Evolutionary conservation across 2,113 vertebrate genomes (phyloP), one percentile per base, ranked within the genome.

Genomic region (Neogale vison): DNA sequence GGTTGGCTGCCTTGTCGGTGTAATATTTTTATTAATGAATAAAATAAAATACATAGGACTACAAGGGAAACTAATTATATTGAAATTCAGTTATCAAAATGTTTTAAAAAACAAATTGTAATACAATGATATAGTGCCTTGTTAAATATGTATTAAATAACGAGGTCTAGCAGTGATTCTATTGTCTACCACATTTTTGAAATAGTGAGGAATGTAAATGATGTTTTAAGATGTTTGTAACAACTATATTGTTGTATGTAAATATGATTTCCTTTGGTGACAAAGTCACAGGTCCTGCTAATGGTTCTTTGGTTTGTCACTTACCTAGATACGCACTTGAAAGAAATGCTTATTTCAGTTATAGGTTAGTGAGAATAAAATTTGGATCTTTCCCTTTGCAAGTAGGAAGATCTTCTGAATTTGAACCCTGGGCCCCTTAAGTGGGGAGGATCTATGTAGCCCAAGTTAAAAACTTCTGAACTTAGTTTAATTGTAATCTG

Each of bases 321-420:
- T n/a, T 76, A 47, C 42, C 36, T 67, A 36, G 11, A 26, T 39
- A 55, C 11, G 45, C 34, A 2, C 24, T 47, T 57, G 61, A 90
- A 93, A 81, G 50, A 85, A 93, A 90, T 97, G 36, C 45, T 91
- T 76, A 79, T 85, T 94, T 36, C 42, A 89, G 23, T 45, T 89
- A 61, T 23, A 95, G 67, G 7, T 89, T 69, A 93, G n/a, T 88
- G 71, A 84, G 47, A 95, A 69, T 85, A 67, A 76, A 95, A 57
- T 26, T 1, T 50, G n/a, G 65, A 24, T 59, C 77, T 81, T 57
- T 24, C 24, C 82, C 39, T 26, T 72, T 65, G 15, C 6, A 90
- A 31, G 31, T 88, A 61, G 3, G 36, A 97, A 42, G 18, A 20
- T 63, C 21, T 42, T 84, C 69, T 94, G 65, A 92, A 45, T 65